Evolutionary conservation across 1,140 invertebrate genomes (phyloP).

Genomic region (Polypedilum vanderplanki): DNA sequence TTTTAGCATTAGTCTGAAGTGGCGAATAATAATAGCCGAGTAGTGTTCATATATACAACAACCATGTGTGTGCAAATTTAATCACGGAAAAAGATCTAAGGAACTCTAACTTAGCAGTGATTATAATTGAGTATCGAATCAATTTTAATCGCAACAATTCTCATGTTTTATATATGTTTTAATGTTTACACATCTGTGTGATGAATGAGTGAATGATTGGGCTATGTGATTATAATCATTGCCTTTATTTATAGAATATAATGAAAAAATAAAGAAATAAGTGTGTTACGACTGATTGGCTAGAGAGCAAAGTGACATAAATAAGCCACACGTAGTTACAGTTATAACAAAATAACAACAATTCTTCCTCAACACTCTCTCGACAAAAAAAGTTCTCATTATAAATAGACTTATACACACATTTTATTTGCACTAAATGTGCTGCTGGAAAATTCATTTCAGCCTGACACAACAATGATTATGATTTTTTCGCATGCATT

Average conservation of each 20-base stretch:
- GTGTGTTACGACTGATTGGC: neutral
- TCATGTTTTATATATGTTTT: neutral
- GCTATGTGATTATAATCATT: too few relatives aligned
- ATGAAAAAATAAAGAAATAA: too few relatives aligned
- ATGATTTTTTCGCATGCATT: slow-evolving; percentile 17
- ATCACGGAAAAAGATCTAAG: neutral
- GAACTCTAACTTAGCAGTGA: neutral
- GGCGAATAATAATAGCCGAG: too few relatives aligned
- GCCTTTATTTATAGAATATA: too few relatives aligned
- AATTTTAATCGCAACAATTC: slow-evolving; percentile 14
- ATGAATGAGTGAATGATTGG: too few relatives aligned
- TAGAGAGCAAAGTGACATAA: slow-evolving; percentile 5
- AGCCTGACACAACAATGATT: slow-evolving; percentile 8
- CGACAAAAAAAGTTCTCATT: too few relatives aligned
- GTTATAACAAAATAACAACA: too few relatives aligned
- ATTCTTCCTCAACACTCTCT: too few relatives aligned
- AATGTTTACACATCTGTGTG: too few relatives aligned
- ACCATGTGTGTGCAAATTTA: neutral
- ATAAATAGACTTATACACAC: neutral
- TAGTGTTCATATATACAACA: too few relatives aligned
- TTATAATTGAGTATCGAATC: neutral
- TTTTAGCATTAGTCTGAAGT: too few relatives aligned
- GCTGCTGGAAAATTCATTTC: neutral
- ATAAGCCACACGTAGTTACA: slow-evolving; percentile 4
- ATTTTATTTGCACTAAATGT: slow-evolving; percentile 7